Percentiles rank a stretch among this genome's conserved stretches.
These are phyloP conservation scores for Astur gentilis DNA, from an alignment of 2,113 vertebrate genomes.

Conservation along the genomic window DNA sequence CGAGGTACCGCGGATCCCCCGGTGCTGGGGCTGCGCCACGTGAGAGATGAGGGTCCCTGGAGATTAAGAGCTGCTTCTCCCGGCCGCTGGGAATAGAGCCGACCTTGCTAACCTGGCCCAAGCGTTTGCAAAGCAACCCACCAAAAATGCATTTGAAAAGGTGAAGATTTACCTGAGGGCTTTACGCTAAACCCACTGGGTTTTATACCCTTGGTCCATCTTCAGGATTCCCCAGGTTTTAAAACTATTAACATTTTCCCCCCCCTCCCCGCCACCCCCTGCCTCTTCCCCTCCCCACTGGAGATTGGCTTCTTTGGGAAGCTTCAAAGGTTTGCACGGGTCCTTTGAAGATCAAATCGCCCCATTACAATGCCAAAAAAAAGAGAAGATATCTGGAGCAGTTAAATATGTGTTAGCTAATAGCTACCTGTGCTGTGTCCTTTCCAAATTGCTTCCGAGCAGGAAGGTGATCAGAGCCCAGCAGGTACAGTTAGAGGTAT, in stretches of 20 bases:
- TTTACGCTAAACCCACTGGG: conserved; percentile 48
- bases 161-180: conserved; percentile 58
- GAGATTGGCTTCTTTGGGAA: conserved; percentile 25
- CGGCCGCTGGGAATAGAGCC: neutral
- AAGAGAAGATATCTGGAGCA: neutral
- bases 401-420: conserved; percentile 52
- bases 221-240: conserved; percentile 57
- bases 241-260: conserved; percentile 58
- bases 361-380: conserved; percentile 37
- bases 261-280: too few species aligned
- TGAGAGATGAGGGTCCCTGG: conserved; percentile 44
- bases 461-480: neutral
- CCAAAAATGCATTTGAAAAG: conserved; percentile 65
- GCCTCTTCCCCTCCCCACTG: neutral
- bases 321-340: conserved; percentile 64
- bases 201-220: conserved; percentile 18
- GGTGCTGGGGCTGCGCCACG: conserved; percentile 5
- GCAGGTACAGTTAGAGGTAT: neutral
- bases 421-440: conserved; percentile 30
- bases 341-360: conserved; percentile 70
- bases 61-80: conserved; percentile 6
- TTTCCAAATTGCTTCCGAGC: conserved; percentile 44
- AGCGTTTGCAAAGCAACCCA: conserved; percentile 46
- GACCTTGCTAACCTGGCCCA: conserved; percentile 40
- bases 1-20: neutral